Evolutionary conservation across 2,113 vertebrate species (phyloP).

Genomic region (Orientallactaga bullata): DNA sequence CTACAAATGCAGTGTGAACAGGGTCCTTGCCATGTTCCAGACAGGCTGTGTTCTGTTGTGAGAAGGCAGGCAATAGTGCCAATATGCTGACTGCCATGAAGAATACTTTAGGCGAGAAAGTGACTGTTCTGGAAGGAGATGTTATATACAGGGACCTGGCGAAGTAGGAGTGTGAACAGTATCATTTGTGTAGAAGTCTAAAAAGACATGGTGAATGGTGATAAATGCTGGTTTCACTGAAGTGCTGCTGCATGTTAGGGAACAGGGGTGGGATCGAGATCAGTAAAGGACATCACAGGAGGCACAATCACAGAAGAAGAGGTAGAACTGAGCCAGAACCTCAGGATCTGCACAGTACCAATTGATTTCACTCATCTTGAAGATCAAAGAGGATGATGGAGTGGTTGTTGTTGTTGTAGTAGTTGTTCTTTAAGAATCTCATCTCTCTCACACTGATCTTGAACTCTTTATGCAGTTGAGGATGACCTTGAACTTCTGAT

Average conservation of each 20-base stretch:
- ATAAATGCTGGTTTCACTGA: too few species aligned
- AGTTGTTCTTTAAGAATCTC: background rate
- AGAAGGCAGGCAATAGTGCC: accelerated
- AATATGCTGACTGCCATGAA: background rate
- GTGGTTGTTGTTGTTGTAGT: background rate
- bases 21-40: background rate
- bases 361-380: background rate
- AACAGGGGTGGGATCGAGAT: background rate
- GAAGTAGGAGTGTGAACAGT: background rate
- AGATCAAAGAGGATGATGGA: background rate
- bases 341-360: accelerated
- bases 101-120: background rate
- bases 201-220: background rate
- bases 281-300: accelerated
- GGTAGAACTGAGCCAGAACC: accelerated
- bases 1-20: accelerated
- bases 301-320: background rate
- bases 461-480: background rate
- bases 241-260: too few species aligned
- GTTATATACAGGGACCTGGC: too few species aligned
- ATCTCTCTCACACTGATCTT: background rate
- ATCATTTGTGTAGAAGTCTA: background rate
- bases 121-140: background rate
- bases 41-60: accelerated
- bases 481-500: background rate